Conservation (phyloP, 2,888 invertebrate genomes). For the Copidosoma aretas region DNA sequence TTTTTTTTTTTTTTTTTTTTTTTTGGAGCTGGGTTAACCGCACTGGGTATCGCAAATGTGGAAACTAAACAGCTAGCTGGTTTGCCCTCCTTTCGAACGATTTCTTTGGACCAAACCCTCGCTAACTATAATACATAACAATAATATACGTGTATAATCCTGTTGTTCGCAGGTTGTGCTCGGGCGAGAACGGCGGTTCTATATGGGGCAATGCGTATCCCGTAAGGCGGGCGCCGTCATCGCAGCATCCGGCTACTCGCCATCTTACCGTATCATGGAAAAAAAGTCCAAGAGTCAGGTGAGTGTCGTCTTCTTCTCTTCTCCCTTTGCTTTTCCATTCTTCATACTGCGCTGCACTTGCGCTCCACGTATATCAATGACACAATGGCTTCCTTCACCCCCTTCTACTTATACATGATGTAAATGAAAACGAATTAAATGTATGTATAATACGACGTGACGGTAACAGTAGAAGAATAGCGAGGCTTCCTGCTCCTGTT, state of each 20-base stretch:
- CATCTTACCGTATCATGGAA: conserved; percentile 64
- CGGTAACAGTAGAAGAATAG: too few species aligned
- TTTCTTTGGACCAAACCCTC: too few species aligned
- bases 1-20: not conserved
- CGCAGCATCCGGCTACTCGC: conserved; percentile 70
- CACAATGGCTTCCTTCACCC: conserved; percentile 21
- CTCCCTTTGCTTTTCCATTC: too few species aligned
- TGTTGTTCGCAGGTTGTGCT: conserved; percentile 56
- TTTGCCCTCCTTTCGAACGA: too few species aligned
- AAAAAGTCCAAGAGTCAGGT: conserved; percentile 60
- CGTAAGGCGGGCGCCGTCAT: conserved; percentile 69
- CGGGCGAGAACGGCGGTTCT: conserved; percentile 57
- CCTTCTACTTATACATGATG: too few species aligned
- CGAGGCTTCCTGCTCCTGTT: too few species aligned
- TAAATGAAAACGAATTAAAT: too few species aligned
- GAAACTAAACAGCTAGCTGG: not conserved
- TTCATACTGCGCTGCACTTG: not conserved
- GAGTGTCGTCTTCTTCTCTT: conserved; percentile 28
- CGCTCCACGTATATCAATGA: too few species aligned
- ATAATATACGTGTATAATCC: conserved; percentile 45
- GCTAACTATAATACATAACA: not conserved
- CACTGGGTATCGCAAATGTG: not conserved
- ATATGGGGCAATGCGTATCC: conserved; percentile 82
- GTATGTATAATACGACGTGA: too few species aligned
- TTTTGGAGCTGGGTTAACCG: conserved; percentile 5